Percentiles rank a stretch among this genome's conserved stretches.
Evolutionary conservation across 2,888 invertebrate genomes (phyloP).

Genomic region (Sesia bembeciformis): DNA sequence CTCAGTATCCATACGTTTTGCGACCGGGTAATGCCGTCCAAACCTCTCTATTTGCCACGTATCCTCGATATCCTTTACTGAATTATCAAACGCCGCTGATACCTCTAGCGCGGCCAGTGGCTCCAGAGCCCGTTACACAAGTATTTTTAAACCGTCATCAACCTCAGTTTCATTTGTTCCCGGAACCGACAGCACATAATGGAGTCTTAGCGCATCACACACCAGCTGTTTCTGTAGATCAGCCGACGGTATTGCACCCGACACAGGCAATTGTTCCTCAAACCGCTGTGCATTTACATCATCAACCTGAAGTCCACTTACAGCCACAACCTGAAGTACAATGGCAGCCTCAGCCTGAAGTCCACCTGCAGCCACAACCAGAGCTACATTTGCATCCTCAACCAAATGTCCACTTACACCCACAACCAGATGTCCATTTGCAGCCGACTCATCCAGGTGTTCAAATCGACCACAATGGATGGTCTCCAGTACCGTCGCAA

Average conservation of each 20-base stretch:
- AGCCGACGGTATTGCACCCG: slow-evolving; percentile 18
- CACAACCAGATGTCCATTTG: slow-evolving; percentile 23
- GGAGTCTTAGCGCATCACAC: slow-evolving; percentile 29
- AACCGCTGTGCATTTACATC: neutral
- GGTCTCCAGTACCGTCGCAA: slow-evolving; percentile 54
- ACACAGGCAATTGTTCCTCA: slow-evolving; percentile 19
- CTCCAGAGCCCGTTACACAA: slow-evolving; percentile 16
- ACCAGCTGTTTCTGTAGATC: slow-evolving; percentile 23
- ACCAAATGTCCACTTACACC: neutral
- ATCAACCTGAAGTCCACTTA: slow-evolving; percentile 7
- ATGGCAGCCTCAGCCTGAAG: neutral
- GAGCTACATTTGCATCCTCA: slow-evolving; percentile 12
- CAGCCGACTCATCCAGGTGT: slow-evolving; percentile 20
- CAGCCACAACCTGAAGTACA: slow-evolving; percentile 11
- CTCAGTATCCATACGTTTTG: slow-evolving; percentile 46
- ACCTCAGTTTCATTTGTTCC: slow-evolving; percentile 33
- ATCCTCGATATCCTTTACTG: slow-evolving; percentile 53
- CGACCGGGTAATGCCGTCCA: slow-evolving; percentile 62
- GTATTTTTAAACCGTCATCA: slow-evolving; percentile 38
- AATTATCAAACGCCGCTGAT: slow-evolving; percentile 40
- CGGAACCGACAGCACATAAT: slow-evolving; percentile 21
- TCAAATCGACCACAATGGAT: slow-evolving; percentile 50
- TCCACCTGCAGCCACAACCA: slow-evolving; percentile 10
- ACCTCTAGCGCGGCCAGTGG: slow-evolving; percentile 17
- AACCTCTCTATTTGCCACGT: slow-evolving; percentile 58